Evolutionary conservation across 2,888 invertebrate genomes (phyloP).

Genomic region (Diaphora mendica): DNA sequence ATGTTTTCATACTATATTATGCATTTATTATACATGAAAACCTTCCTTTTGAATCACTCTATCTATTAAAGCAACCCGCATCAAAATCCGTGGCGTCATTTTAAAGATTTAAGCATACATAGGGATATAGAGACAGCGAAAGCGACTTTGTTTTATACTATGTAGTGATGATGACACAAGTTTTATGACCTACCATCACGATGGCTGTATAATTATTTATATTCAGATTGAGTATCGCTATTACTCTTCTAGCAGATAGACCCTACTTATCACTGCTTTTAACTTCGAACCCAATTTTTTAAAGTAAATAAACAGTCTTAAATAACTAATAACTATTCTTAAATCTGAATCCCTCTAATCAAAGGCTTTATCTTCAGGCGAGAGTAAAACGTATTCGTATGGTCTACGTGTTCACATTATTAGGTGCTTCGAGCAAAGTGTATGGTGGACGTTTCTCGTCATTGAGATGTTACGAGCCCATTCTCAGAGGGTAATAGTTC

Average conservation of each 20-base stretch:
- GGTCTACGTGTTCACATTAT: slow-evolving; percentile 17
- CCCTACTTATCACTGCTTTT: neutral
- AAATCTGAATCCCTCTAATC: neutral
- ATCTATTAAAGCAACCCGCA: too few species aligned
- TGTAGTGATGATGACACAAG: too few species aligned
- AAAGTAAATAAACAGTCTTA: neutral
- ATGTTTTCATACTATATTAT: too few species aligned
- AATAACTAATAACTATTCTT: too few species aligned
- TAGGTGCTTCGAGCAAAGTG: slow-evolving; percentile 32
- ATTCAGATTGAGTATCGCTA: neutral
- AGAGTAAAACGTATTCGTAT: slow-evolving; percentile 1
- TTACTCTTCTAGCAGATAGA: too few species aligned
- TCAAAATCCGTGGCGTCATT: too few species aligned
- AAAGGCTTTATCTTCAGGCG: neutral
- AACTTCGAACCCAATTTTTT: neutral
- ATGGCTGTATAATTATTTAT: neutral
- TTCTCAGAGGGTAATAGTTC: slow-evolving; percentile 33
- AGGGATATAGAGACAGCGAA: too few species aligned
- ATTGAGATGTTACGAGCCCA: slow-evolving; percentile 39
- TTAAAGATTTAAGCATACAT: too few species aligned
- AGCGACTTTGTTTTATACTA: too few species aligned
- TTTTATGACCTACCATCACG: neutral
- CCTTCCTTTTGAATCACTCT: too few species aligned
- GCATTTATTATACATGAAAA: too few species aligned
- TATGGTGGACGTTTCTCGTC: slow-evolving; percentile 18